Evolutionary conservation across 2,888 invertebrate genomes (phyloP).

Genomic region (Microdon myrmicae): DNA sequence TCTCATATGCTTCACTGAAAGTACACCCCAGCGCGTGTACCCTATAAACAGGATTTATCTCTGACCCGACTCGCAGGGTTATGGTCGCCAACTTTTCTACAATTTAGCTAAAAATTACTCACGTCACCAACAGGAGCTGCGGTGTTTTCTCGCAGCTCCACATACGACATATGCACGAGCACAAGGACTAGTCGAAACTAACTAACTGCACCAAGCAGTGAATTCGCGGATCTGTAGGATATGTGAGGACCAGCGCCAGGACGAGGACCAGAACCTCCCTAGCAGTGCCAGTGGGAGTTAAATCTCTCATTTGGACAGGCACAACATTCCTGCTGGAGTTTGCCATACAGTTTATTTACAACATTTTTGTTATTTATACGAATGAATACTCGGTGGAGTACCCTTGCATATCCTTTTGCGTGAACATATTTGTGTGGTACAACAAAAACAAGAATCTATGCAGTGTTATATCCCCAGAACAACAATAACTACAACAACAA

Average conservation of each 20-base stretch:
- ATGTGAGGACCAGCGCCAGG: neutral
- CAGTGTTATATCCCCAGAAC: conserved; percentile 19
- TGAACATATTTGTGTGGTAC: conserved; percentile 9
- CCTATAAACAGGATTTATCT: conserved; percentile 37
- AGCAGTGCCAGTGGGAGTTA: conserved; percentile 36
- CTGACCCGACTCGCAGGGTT: conserved; percentile 6
- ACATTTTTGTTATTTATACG: conserved; percentile 45
- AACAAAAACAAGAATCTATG: conserved; percentile 48
- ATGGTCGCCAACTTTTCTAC: conserved; percentile 37
- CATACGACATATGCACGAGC: conserved; percentile 38
- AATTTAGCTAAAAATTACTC: conserved; percentile 51
- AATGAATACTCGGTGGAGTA: conserved; percentile 23
- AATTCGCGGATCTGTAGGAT: too few species aligned
- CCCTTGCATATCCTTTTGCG: conserved; percentile 35
- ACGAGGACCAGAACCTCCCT: conserved; percentile 4
- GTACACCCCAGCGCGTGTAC: conserved; percentile 32
- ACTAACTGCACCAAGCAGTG: conserved; percentile 9
- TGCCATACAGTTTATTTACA: conserved; percentile 37
- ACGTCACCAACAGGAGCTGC: conserved; percentile 38
- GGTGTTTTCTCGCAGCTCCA: conserved; percentile 37
- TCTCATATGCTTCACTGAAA: conserved; percentile 9
- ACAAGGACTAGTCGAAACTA: neutral
- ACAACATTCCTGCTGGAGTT: neutral
- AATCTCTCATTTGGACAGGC: conserved; percentile 30
- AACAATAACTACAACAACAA: neutral